phyloP scores from a whole-genome alignment of 2,888 invertebrate species.

The Eristalinus aeneus region DNA sequence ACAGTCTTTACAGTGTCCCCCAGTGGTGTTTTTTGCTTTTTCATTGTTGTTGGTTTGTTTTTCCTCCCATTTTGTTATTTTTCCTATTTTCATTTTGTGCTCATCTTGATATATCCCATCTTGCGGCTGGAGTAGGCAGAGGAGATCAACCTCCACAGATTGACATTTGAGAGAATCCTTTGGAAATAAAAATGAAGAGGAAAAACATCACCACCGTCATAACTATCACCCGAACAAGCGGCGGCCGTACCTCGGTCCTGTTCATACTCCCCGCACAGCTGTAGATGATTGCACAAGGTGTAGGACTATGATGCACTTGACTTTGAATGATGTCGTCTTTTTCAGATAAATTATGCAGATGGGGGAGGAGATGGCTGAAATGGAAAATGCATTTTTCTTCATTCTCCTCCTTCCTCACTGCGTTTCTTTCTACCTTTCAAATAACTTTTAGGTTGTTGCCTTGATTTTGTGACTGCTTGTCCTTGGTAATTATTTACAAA shows the following conservation, averaged over 20 bases:
- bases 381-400: constrained; percentile 12
- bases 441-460: constrained; percentile 45
- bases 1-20: constrained; percentile 63
- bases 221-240: constrained; percentile 37
- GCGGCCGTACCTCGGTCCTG: constrained; percentile 16
- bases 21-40: constrained; percentile 32
- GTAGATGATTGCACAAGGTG: constrained; percentile 43
- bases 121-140: constrained; percentile 47
- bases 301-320: constrained; percentile 65
- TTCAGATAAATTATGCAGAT: constrained; percentile 60
- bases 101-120: constrained; percentile 42
- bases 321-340: constrained; percentile 68
- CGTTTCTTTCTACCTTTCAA: constrained; percentile 27
- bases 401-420: no score
- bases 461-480: constrained; percentile 52
- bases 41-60: constrained; percentile 60
- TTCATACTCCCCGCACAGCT: constrained; percentile 17
- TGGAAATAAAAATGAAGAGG: constrained; percentile 37
- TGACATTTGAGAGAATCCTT: constrained; percentile 61
- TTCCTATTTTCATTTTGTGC: constrained; percentile 24
- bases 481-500: constrained; percentile 58
- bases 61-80: not conserved
- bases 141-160: constrained; percentile 66
- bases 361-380: not conserved
- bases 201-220: constrained; percentile 47